Evolutionary conservation across 2,888 invertebrate genomes (phyloP), one percentile per base, ranked within the genome.

Genomic region (Cacoxenus indagator): DNA sequence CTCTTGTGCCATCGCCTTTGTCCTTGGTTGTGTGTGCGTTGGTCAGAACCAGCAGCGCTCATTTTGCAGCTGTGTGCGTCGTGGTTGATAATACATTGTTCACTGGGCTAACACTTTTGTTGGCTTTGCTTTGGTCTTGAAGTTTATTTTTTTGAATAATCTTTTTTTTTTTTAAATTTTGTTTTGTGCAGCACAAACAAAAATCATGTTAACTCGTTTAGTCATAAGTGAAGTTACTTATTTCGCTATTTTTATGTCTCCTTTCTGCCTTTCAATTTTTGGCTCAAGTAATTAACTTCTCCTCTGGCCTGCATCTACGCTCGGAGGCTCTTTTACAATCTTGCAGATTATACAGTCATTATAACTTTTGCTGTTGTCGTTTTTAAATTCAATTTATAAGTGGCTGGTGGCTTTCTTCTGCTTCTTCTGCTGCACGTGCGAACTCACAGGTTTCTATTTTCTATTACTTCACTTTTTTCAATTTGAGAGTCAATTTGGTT

Each of bases 401-500:
- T 48, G 1, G 48, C n/a, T 48, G 48, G 1, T 17, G 48, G 17
- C 48, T 55, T 55, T 55, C 55, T 55, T 14, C 14, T 4, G 27
- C 9, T 55, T 3, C 51, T 51, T 5, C 6, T 51, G 19, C 46
- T n/a, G 9, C 19, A 51, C 22, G 9, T 51, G 1, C 51, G 22
- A 11, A 9, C 51, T 55, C 26, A n/a, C 55, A 55, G n/a, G n/a
- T n/a, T n/a, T n/a, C n/a, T n/a, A n/a, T n/a, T n/a, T n/a, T n/a
- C n/a, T n/a, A n/a, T n/a, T n/a, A n/a, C n/a, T n/a, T n/a, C n/a
- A n/a, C 11, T 26, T 24, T 55, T 55, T 55, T 55, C 24, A 27
- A 55, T 55, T 55, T 55, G 24, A 26, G 19, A 11, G 14, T 55
- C 55, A 55, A 55, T 55, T 55, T 55, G 26, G 24, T 55, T 24